These are phyloP conservation scores for Eilema griseolum DNA, from an alignment of 2,888 invertebrate genomes.

Conservation along the genomic window DNA sequence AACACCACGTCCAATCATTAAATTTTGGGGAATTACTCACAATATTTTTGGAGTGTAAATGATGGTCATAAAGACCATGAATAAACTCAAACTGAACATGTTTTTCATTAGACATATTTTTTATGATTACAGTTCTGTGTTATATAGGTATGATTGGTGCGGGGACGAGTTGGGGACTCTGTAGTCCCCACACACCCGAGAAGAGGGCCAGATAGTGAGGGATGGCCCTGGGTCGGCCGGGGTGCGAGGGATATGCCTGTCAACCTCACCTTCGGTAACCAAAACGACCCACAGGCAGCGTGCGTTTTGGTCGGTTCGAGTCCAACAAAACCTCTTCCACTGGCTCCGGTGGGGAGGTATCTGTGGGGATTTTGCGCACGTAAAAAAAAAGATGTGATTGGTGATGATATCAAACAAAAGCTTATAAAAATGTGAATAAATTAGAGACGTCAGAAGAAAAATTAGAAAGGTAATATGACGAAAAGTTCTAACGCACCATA, in stretches of 20 bases:
- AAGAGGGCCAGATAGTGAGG: too few relatives aligned
- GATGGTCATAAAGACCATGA: background rate
- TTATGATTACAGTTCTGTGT: background rate
- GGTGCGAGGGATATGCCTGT: too few relatives aligned
- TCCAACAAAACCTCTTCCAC: too few relatives aligned
- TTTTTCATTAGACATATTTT: background rate
- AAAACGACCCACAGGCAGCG: too few relatives aligned
- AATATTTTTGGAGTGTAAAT: conserved; percentile 28
- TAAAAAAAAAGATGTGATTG: too few relatives aligned
- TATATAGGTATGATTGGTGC: background rate
- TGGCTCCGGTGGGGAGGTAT: too few relatives aligned
- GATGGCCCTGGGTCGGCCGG: too few relatives aligned
- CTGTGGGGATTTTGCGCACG: too few relatives aligned
- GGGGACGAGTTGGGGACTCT: too few relatives aligned
- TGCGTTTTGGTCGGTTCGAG: too few relatives aligned
- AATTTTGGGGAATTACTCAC: conserved; percentile 6
- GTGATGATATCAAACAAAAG: background rate
- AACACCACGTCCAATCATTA: background rate
- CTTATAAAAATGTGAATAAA: background rate
- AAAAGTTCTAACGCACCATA: background rate
- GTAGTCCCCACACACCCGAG: too few relatives aligned
- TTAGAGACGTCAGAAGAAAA: background rate
- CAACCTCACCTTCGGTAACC: too few relatives aligned
- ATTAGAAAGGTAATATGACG: background rate
- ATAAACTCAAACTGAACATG: background rate